phyloP scores from a whole-genome alignment of 2,113 vertebrate genomes.

The Vidua chalybeata region DNA sequence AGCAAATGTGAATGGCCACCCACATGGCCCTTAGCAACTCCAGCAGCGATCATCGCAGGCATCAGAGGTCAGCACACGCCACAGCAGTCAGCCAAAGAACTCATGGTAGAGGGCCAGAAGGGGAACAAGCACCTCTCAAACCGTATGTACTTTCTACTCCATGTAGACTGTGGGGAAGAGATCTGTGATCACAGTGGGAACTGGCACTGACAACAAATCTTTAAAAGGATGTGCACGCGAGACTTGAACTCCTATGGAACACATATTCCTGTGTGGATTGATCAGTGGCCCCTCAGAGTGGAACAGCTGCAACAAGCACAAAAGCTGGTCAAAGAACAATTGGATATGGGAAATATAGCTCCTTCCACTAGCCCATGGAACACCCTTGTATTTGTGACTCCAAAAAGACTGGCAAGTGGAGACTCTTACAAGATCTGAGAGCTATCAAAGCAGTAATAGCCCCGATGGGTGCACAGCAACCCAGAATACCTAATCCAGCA shows the following conservation, averaged over 20 bases:
- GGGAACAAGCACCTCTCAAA: not conserved
- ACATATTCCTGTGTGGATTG: not conserved
- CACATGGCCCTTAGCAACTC: not conserved
- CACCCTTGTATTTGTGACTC: not conserved
- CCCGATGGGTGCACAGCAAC: rapidly evolving
- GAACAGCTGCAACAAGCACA: not conserved
- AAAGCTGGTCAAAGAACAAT: not conserved
- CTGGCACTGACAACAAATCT: not conserved
- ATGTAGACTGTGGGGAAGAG: not conserved
- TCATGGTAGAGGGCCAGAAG: rapidly evolving
- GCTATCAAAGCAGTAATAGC: not conserved
- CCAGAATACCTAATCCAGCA: not conserved
- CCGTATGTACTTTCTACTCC: rapidly evolving
- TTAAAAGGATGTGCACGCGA: not conserved
- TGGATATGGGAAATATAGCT: not conserved
- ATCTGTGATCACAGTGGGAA: not conserved
- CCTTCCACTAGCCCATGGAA: not conserved
- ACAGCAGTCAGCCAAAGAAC: not conserved
- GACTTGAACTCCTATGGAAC: not conserved
- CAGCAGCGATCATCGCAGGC: rapidly evolving
- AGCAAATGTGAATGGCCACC: rapidly evolving
- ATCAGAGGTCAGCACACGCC: rapidly evolving
- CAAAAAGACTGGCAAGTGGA: not conserved
- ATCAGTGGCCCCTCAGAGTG: not conserved
- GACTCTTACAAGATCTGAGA: not conserved